Percentiles rank a stretch among this genome's conserved stretches.
These are phyloP conservation scores for Okapia johnstoni DNA, from an alignment of 2,113 vertebrate species.

Conservation along the genomic window DNA sequence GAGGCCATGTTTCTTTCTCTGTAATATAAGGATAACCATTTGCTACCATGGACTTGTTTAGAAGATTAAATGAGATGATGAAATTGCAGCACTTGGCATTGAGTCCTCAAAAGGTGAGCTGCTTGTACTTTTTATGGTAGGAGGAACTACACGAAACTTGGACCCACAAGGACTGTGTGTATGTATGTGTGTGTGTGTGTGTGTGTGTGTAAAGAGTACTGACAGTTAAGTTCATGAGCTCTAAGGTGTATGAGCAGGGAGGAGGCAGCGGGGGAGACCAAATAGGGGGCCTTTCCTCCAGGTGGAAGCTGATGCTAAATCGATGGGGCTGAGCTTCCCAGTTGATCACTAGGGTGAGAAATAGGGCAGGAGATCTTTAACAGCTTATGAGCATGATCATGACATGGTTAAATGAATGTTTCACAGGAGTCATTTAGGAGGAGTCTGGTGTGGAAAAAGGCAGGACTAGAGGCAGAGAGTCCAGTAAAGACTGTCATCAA, in stretches of 20 bases:
- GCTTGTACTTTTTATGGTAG: background rate
- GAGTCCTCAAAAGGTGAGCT: background rate
- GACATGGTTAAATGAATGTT: background rate
- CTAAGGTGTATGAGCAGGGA: background rate
- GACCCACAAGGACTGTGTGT: background rate
- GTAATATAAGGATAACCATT: background rate
- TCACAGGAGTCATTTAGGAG: background rate
- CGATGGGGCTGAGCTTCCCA: background rate
- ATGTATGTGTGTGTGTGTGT: background rate
- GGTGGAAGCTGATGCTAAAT: background rate
- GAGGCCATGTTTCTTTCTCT: background rate
- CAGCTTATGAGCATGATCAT: background rate
- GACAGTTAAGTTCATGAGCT: background rate
- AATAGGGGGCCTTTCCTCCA: background rate
- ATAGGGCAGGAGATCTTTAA: background rate
- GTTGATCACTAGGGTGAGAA: background rate
- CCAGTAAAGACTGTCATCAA: background rate
- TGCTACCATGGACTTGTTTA: background rate
- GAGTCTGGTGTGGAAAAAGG: background rate
- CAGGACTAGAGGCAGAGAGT: background rate
- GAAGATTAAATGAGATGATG: background rate
- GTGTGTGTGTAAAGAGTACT: background rate
- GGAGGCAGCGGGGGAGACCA: background rate
- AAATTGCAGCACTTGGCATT: background rate
- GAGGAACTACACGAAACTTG: background rate